Evolutionary conservation across 2,888 invertebrate genomes (phyloP).

Genomic region (Drosophila fulvimacula): DNA sequence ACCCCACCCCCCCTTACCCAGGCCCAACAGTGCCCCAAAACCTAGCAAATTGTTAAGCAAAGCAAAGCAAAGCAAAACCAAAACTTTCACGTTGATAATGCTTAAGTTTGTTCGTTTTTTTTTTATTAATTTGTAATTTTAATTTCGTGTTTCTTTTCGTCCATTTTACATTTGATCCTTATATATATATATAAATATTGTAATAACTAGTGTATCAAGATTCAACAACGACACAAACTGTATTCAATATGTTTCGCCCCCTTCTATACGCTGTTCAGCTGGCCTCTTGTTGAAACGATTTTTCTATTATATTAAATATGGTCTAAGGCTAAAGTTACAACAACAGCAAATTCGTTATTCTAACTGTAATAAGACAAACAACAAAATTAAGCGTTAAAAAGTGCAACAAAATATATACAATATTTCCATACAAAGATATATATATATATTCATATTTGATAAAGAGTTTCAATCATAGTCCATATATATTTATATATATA

Average conservation of each 20-base stretch:
- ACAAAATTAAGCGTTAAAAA: slow-evolving; percentile 35
- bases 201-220: slow-evolving; percentile 22
- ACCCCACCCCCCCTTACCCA: neutral
- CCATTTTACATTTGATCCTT: slow-evolving; percentile 7
- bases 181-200: slow-evolving; percentile 11
- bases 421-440: slow-evolving; percentile 15
- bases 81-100: slow-evolving; percentile 4
- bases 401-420: slow-evolving; percentile 40
- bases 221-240: neutral
- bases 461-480: too few species aligned
- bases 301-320: slow-evolving; percentile 7
- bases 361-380: slow-evolving; percentile 28
- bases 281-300: slow-evolving; percentile 39
- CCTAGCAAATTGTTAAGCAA: slow-evolving; percentile 11
- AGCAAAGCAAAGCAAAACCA: slow-evolving; percentile 4
- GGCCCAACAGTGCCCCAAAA: neutral
- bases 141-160: slow-evolving; percentile 4
- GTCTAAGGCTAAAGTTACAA: slow-evolving; percentile 23
- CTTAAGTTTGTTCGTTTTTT: slow-evolving; percentile 11
- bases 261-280: neutral
- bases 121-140: slow-evolving; percentile 2
- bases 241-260: slow-evolving; percentile 20
- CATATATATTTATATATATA: too few species aligned
- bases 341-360: slow-evolving; percentile 15
- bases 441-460: neutral